A percentile compares a stretch with the other conserved stretches of the same genome.
Conservation (phyloP, 1,140 invertebrate genomes). For the Latrodectus geometricus region DNA sequence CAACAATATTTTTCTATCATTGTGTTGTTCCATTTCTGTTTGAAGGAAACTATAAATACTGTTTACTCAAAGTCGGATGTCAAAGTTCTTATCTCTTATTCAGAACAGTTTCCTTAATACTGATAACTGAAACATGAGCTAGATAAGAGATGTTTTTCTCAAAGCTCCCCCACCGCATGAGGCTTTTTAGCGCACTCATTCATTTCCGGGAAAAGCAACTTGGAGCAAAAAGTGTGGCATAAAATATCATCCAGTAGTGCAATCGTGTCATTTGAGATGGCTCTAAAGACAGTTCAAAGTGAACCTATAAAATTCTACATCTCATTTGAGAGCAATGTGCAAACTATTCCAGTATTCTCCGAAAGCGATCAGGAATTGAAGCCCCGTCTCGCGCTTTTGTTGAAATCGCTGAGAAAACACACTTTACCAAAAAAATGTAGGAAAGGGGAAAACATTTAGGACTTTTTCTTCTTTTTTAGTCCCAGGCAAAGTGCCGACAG, state of each 20-base stretch:
- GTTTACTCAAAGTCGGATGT: not conserved
- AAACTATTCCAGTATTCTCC: not conserved
- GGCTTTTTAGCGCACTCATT: not conserved
- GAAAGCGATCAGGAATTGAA: conserved; percentile 29
- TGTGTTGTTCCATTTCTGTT: no score
- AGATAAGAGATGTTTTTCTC: not conserved
- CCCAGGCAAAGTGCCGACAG: conserved; percentile 28
- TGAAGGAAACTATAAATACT: no score
- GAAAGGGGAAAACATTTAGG: conserved; percentile 20
- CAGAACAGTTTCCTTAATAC: not conserved
- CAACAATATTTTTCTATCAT: no score
- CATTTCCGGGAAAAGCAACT: not conserved
- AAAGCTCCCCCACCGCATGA: no score
- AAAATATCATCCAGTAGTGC: conserved; percentile 7
- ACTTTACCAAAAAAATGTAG: conserved; percentile 1
- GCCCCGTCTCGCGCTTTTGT: not conserved
- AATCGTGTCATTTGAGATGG: not conserved
- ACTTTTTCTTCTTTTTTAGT: conserved; percentile 14
- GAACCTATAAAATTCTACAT: conserved; percentile 34
- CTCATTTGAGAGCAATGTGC: conserved; percentile 19
- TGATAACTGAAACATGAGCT: not conserved
- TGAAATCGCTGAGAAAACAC: conserved; percentile 29
- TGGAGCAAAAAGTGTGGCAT: not conserved
- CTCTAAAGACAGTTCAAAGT: conserved; percentile 10
- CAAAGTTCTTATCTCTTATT: not conserved